Conservation (phyloP, 2,888 invertebrate species). For the Acanthococcus lagerstroemiae region DNA sequence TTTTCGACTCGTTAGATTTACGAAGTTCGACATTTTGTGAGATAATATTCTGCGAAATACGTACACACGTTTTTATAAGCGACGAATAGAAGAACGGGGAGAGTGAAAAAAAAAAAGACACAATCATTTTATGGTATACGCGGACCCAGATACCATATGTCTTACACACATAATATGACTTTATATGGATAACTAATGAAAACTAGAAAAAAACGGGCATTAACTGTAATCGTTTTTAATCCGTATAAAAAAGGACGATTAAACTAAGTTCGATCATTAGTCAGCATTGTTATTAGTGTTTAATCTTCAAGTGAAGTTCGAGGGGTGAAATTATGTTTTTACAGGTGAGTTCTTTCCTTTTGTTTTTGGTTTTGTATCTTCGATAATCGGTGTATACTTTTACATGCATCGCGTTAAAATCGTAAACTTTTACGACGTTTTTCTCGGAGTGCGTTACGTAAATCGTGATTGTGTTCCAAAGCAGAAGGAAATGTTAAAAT, state of each 20-base stretch:
- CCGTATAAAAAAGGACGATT: slow-evolving; percentile 18
- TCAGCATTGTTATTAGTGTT: slow-evolving; percentile 11
- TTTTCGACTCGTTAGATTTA: neutral
- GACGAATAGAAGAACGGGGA: neutral
- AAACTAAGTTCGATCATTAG: slow-evolving; percentile 19
- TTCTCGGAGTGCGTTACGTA: too few relatives aligned
- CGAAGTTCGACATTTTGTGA: slow-evolving; percentile 20
- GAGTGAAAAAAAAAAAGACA: neutral
- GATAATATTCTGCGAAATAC: slow-evolving; percentile 15
- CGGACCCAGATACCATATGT: slow-evolving; percentile 26
- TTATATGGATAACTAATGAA: slow-evolving; percentile 26
- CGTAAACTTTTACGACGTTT: too few relatives aligned
- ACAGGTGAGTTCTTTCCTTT: slow-evolving; percentile 9
- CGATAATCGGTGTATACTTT: too few relatives aligned
- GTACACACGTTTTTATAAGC: neutral
- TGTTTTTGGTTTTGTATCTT: too few relatives aligned
- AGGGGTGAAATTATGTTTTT: slow-evolving; percentile 17
- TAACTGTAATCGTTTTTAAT: slow-evolving; percentile 4
- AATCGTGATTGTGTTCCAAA: too few relatives aligned
- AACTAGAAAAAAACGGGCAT: slow-evolving; percentile 21
- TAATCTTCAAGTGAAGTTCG: slow-evolving; percentile 12
- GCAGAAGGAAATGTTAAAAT: too few relatives aligned
- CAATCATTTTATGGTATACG: slow-evolving; percentile 23
- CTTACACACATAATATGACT: slow-evolving; percentile 27
- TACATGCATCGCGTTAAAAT: too few relatives aligned